Base-by-base conservation (phyloP, 2,888 invertebrate species). In the Eupithecia pulchellata region DNA sequence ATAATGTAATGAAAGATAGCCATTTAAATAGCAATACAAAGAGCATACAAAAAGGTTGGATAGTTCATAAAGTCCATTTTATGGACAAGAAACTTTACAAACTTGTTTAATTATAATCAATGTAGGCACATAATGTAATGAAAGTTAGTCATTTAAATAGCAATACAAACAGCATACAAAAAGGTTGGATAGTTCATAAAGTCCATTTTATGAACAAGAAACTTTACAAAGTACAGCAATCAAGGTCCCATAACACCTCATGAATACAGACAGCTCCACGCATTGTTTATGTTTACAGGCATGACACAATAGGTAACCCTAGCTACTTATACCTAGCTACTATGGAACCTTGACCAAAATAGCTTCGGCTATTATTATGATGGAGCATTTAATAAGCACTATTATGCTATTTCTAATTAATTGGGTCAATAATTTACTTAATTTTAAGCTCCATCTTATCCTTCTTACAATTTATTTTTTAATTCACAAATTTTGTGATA, bases 241-340 rank as follows among this genome's bases (percentile, higher is more conserved):
- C n/a, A 34, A 61, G 61, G 25, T n/a, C 34, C 34, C 20, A 34
- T 20, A 34, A 34, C 32, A 36, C 5, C 52, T 71, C 66, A 71
- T 71, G 58, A 72, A 72, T 72, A 72, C 57, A 72, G 65, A 65
- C 47, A 64, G 67, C 20, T n/a, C 42, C 39, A 63, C 34, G 68
- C 67, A 25, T 64, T 60, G 64, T 60, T 66, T 67, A 64, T 64
- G 39, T 36, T 64, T 32, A 47, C 62, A 52, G 30, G 17, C 47
- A 42, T 71, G 64, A 64, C 55, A 68, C 60, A 25, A n/a, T 52
- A 68, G 58, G 42, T 68, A 64, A 67, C n/a, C 20, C 42, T 9
- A 47, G 42, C n/a, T 42, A 17, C 0, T 4, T 14, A 36, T 39
- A n/a, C 39, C 39, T 39, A 39, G 39, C 20, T 52, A 25, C 25